Percentiles rank a stretch among this genome's conserved stretches.
phyloP scores from a whole-genome alignment of 1,140 invertebrate genomes.

The Drosophila busckii region DNA sequence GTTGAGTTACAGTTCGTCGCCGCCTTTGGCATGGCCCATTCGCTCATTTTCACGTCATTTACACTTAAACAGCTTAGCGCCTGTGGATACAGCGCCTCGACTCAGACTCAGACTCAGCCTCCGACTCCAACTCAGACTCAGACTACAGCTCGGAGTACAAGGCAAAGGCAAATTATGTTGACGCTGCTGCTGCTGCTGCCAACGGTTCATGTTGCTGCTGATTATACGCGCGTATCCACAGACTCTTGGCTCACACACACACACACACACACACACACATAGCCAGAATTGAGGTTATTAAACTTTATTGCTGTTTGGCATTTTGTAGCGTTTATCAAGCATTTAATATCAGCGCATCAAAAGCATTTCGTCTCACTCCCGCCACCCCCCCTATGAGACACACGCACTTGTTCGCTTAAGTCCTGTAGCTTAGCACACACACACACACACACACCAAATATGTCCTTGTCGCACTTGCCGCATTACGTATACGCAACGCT shows the following conservation, averaged over 20 bases:
- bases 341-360: slow-evolving; percentile 36
- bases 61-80: slow-evolving; percentile 71
- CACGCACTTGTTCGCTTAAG: too few species aligned
- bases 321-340: slow-evolving; percentile 40
- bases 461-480: too few species aligned
- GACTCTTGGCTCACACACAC: not conserved
- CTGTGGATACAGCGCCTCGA: slow-evolving; percentile 26
- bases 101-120: not conserved
- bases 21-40: slow-evolving; percentile 16
- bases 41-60: slow-evolving; percentile 71
- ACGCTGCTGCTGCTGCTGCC: slow-evolving; percentile 67
- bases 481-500: too few species aligned
- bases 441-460: too few species aligned
- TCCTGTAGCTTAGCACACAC: too few species aligned
- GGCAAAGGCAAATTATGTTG: slow-evolving; percentile 41
- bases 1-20: slow-evolving; percentile 10
- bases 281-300: slow-evolving; percentile 72
- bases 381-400: too few species aligned
- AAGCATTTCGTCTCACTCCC: too few species aligned
- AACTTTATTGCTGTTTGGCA: slow-evolving; percentile 66
- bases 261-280: not conserved
- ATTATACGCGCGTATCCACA: slow-evolving; percentile 51
- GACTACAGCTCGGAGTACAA: too few species aligned
- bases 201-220: too few species aligned
- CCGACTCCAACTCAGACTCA: not conserved